Evolutionary conservation across 2,888 invertebrate species (phyloP).

Genomic region (Sepioteuthis lessoniana): DNA sequence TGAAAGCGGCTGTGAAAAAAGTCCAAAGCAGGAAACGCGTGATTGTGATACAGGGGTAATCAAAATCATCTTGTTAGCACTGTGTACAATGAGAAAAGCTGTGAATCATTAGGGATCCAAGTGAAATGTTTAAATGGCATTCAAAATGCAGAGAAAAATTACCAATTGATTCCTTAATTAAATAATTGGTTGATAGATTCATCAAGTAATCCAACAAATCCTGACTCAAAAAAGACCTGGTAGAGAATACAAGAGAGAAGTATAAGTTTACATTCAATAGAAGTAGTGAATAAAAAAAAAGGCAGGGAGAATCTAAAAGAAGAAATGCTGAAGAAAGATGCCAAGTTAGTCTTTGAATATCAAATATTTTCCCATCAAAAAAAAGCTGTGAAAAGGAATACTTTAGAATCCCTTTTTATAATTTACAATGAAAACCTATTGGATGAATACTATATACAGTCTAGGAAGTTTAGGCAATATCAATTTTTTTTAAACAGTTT

Average conservation of each 20-base stretch:
- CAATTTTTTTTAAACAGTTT: no score
- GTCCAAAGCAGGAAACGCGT: not conserved
- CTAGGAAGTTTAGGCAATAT: no score
- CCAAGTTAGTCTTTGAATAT: not conserved
- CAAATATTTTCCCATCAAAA: not conserved
- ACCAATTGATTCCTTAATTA: not conserved
- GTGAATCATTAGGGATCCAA: not conserved
- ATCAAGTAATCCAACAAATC: not conserved
- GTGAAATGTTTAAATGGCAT: not conserved
- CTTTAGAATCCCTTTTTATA: no score
- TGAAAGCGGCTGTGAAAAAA: not conserved
- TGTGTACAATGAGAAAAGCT: not conserved
- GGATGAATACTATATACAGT: no score
- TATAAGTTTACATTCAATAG: not conserved
- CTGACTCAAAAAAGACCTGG: not conserved
- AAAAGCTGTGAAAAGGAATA: no score
- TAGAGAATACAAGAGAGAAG: not conserved
- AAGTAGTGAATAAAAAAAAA: not conserved
- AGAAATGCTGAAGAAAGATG: not conserved
- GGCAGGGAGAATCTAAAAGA: not conserved
- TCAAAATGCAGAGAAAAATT: not conserved
- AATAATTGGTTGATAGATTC: not conserved
- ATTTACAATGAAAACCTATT: no score
- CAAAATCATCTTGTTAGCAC: not conserved
- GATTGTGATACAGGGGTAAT: not conserved